phyloP scores from a whole-genome alignment of 2,797 vertebrate genomes.

The Artibeus jamaicensis region DNA sequence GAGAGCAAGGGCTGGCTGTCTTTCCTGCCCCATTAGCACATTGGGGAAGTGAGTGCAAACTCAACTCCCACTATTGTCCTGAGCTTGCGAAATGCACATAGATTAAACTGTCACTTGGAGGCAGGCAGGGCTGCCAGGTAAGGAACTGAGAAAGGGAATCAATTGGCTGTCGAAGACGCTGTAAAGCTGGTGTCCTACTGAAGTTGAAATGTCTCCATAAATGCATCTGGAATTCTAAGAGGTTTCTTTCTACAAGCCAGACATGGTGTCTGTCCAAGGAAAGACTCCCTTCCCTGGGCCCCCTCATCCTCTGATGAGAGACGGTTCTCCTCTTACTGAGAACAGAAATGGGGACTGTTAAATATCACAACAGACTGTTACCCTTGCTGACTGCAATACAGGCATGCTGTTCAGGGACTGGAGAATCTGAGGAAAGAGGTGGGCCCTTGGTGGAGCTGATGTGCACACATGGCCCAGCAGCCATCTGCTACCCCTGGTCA shows the following conservation, averaged over 20 bases:
- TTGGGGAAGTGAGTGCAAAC: neutral
- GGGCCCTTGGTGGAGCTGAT: neutral
- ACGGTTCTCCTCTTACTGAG: neutral
- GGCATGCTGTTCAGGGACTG: neutral
- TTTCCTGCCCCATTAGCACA: neutral
- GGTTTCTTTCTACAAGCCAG: neutral
- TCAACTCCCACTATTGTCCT: neutral
- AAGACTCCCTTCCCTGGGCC: neutral
- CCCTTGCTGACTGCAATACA: neutral
- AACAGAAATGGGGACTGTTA: neutral
- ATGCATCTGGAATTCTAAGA: neutral
- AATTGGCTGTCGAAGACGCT: neutral
- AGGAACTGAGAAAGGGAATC: neutral
- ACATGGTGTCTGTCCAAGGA: neutral
- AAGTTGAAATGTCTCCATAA: neutral
- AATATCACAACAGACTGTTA: neutral
- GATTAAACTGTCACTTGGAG: neutral
- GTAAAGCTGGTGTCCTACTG: no score
- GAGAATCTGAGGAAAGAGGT: neutral
- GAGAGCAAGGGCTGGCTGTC: neutral
- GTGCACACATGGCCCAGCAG: no score
- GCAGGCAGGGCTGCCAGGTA: neutral
- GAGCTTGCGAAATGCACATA: neutral
- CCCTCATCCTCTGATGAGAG: neutral
- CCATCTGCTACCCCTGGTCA: fast-evolving